Evolutionary conservation across 2,113 vertebrate genomes (phyloP).

Genomic region (Burhinus bistriatus): DNA sequence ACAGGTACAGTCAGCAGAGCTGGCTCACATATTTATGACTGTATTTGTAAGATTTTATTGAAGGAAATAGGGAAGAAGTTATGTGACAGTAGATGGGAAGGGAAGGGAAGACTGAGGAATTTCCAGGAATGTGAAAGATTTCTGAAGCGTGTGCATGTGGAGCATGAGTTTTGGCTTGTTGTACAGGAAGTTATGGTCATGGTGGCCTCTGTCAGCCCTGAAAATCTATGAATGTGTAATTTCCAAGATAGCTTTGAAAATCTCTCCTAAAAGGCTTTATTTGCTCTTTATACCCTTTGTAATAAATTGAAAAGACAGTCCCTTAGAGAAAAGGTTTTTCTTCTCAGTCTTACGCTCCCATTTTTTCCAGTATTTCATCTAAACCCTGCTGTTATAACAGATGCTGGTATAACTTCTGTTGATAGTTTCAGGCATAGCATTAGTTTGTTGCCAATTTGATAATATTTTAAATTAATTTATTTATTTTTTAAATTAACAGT

Average conservation of each 20-base stretch:
- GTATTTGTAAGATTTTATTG: not conserved
- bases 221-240: not conserved
- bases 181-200: not conserved
- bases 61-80: not conserved
- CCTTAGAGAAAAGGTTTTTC: not conserved
- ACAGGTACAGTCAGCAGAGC: not conserved
- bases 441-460: not conserved
- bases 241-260: not conserved
- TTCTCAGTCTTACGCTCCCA: not conserved
- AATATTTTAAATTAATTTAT: not conserved
- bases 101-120: not conserved
- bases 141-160: not conserved
- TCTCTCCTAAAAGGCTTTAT: not conserved
- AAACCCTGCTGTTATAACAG: not conserved
- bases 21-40: not conserved
- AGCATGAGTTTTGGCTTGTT: not conserved
- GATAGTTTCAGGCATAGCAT: not conserved
- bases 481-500: not conserved
- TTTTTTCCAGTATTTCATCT: not conserved
- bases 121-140: not conserved
- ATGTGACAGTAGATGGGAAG: not conserved
- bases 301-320: not conserved
- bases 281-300: not conserved
- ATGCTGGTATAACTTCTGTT: not conserved
- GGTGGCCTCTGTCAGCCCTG: not conserved